A percentile compares a stretch with the other conserved stretches of the same genome.
phyloP scores from a whole-genome alignment of 1,140 invertebrate species.

The Caenorhabditis remanei region DNA sequence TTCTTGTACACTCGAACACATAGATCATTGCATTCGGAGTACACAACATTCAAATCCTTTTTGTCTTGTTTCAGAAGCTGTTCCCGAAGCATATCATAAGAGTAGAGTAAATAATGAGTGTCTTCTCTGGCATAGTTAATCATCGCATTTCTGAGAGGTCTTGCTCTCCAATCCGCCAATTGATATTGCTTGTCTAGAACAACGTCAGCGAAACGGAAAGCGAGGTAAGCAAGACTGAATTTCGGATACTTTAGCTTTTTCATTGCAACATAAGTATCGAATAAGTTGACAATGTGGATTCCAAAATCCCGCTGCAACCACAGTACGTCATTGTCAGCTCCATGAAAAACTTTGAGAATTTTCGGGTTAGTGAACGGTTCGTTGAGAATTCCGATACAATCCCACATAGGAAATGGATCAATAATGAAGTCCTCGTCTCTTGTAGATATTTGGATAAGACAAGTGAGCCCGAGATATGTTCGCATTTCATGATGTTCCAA shows the following conservation, averaged over 20 bases:
- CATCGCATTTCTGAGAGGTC: constrained; percentile 88
- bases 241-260: constrained; percentile 82
- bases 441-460: constrained; percentile 94
- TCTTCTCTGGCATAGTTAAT: constrained; percentile 91
- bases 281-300: constrained; percentile 95
- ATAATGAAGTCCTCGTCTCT: constrained; percentile 88
- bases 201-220: constrained; percentile 86
- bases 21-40: neutral
- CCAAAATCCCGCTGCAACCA: constrained; percentile 97
- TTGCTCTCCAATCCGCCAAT: constrained; percentile 92
- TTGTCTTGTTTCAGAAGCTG: constrained; percentile 28
- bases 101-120: constrained; percentile 93
- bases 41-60: constrained; percentile 34
- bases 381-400: constrained; percentile 88
- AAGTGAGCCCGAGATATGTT: constrained; percentile 84
- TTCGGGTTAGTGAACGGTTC: constrained; percentile 90
- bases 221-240: constrained; percentile 85
- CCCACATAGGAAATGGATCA: constrained; percentile 87
- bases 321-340: constrained; percentile 88
- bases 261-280: constrained; percentile 93
- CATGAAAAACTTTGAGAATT: constrained; percentile 92
- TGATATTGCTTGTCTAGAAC: constrained; percentile 91
- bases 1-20: constrained; percentile 86
- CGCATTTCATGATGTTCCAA: constrained; percentile 81
- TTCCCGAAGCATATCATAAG: constrained; percentile 83